Evolutionary conservation across 2,888 invertebrate genomes (phyloP), one percentile per base, ranked within the genome.

Genomic region (Drosophila longiperda): DNA sequence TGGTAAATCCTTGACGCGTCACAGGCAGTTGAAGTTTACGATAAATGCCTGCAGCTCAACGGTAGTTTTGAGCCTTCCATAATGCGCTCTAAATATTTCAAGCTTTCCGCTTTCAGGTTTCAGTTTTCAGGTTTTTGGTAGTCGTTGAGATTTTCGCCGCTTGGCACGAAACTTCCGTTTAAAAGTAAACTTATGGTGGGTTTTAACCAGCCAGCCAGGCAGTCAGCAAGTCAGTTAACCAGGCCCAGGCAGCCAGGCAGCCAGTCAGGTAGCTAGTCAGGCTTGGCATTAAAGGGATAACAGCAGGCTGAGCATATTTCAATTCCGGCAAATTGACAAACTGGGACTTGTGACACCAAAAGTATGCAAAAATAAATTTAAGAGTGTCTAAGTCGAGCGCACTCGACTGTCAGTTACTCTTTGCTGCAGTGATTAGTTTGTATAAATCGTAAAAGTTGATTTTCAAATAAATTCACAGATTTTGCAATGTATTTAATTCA

Each of bases 1-100:
- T 79, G 83, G 78, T 83, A 91, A 88, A 90, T 90, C 90, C 90
- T 81, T 83, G 87, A 87, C 90, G 89, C 86, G 85, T 83, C 81
- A 70, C 71, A 73, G 87, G 82, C 89, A 82, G 78, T 87, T 90
- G 84, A 90, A 89, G 90, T 87, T 87, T 89, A 90, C 90, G 87
- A 87, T 90, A 90, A 87, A 90, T 87, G 90, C 89, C 79, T 58
- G 73, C 75, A 78, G 75, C 79, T 67, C 73, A 72, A 76, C 64
- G 78, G 75, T 80, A 79, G 83, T 81, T 81, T 83, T 69, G 70
- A 72, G 69, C 67, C 55, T 55, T 55, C 75, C 73, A 77, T 77
- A 79, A 85, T 84, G 86, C 75, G 76, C 83, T 76, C 76, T 71
- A 83, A 88, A 85, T 85, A 85, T 88, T 85, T 86, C 62, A 81